Conservation (phyloP, 2,888 invertebrate species). For the Lithosia quadra region DNA sequence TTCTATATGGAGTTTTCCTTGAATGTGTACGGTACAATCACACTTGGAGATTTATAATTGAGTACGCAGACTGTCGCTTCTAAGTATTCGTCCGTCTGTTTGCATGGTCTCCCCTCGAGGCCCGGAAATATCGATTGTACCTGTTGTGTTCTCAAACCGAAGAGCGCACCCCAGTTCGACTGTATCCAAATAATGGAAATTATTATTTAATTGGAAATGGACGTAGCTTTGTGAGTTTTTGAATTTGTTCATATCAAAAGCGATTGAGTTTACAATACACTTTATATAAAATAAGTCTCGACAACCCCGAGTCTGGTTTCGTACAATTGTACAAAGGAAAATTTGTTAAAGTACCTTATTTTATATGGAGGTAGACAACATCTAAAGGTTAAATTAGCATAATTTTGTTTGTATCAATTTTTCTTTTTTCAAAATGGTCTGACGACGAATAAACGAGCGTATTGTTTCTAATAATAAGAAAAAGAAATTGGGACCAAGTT, state of each 20-base stretch:
- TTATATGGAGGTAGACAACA: constrained; percentile 8
- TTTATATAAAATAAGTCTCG: constrained; percentile 14
- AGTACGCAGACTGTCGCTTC: constrained; percentile 60
- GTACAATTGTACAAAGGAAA: constrained; percentile 14
- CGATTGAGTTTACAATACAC: constrained; percentile 25
- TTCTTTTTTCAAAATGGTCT: not conserved
- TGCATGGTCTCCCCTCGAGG: constrained; percentile 55
- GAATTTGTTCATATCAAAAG: constrained; percentile 26
- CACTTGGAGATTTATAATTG: constrained; percentile 34
- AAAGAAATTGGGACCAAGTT: not conserved
- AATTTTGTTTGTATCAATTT: constrained; percentile 10
- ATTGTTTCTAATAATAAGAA: not conserved
- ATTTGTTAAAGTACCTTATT: constrained; percentile 16
- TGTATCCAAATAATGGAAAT: constrained; percentile 53
- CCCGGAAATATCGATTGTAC: constrained; percentile 76
- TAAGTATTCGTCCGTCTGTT: constrained; percentile 65
- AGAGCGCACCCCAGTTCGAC: constrained; percentile 43
- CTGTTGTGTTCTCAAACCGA: constrained; percentile 62
- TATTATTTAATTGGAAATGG: constrained; percentile 55
- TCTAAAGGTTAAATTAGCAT: constrained; percentile 12
- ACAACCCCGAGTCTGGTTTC: not conserved
- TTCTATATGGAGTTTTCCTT: not conserved
- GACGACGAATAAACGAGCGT: not conserved
- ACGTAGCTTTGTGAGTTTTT: constrained; percentile 24
- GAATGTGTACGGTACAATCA: constrained; percentile 16